Conservation (phyloP, 2,113 vertebrate genomes). For the Litocranius walleri region DNA sequence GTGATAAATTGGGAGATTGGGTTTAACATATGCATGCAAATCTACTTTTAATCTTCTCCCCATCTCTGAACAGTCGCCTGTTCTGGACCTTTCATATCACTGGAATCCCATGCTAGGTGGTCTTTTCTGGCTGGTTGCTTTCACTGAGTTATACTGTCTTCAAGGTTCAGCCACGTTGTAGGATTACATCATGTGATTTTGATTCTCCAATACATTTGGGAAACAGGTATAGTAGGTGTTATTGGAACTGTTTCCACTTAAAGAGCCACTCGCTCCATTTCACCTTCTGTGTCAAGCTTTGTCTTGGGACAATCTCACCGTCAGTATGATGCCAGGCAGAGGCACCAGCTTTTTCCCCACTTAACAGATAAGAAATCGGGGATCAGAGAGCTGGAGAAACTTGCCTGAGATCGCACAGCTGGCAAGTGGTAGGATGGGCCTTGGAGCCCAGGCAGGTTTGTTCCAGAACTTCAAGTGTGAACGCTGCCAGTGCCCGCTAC, state of each 20-base stretch:
- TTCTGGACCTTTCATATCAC: not conserved
- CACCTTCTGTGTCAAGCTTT: not conserved
- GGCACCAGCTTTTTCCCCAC: not conserved
- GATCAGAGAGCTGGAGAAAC: not conserved
- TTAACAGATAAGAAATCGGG: not conserved
- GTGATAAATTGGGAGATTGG: not conserved
- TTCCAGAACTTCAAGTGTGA: not conserved
- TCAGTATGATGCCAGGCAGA: not conserved
- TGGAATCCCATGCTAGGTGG: not conserved
- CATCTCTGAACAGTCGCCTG: too few relatives aligned
- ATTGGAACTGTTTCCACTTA: not conserved
- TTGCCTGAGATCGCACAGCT: not conserved
- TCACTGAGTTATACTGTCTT: not conserved
- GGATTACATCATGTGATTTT: not conserved
- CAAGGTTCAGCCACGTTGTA: not conserved
- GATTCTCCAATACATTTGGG: not conserved
- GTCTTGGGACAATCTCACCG: rapidly evolving
- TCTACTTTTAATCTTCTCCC: not conserved
- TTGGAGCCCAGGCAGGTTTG: too few relatives aligned
- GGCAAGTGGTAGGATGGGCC: not conserved
- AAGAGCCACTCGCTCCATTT: not conserved
- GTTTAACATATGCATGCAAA: not conserved
- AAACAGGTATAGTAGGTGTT: not conserved
- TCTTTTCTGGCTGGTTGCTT: not conserved
- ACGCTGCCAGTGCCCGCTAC: rapidly evolving